Conservation (phyloP, 1,140 invertebrate genomes). For the Drosophila paulistorum region DNA sequence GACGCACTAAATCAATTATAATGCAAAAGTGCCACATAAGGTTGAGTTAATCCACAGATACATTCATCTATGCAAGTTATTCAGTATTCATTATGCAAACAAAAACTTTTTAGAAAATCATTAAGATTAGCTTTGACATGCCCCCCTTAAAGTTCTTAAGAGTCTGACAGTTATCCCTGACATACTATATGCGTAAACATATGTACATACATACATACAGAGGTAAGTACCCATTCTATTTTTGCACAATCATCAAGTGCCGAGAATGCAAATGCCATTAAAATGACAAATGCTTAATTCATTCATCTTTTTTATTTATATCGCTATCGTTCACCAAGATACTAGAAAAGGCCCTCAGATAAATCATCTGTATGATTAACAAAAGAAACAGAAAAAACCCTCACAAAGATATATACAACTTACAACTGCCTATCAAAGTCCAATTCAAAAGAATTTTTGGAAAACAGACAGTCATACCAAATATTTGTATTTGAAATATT, state of each 20-base stretch:
- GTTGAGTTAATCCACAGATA: neutral
- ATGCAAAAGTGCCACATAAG: constrained; percentile 18
- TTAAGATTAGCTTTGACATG: constrained; percentile 2
- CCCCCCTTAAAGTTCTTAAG: neutral
- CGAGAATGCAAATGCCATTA: neutral
- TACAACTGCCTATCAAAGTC: too few relatives aligned
- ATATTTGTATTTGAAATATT: too few relatives aligned
- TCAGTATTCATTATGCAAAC: constrained; percentile 2
- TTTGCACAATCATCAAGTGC: constrained; percentile 1
- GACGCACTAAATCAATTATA: constrained; percentile 77
- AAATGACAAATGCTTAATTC: neutral
- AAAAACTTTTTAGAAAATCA: neutral
- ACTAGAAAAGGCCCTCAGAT: too few relatives aligned
- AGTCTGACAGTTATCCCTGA: constrained; percentile 1
- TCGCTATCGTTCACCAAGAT: too few relatives aligned
- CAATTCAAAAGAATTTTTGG: too few relatives aligned
- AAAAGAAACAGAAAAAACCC: too few relatives aligned
- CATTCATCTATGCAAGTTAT: neutral
- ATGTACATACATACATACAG: neutral
- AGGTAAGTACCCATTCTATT: neutral
- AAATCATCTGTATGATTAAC: too few relatives aligned
- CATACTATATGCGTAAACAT: neutral
- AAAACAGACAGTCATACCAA: too few relatives aligned
- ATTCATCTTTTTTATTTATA: too few relatives aligned
- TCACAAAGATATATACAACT: too few relatives aligned